Base-by-base conservation (phyloP, 2,113 vertebrate genomes). In the Passer domesticus region DNA sequence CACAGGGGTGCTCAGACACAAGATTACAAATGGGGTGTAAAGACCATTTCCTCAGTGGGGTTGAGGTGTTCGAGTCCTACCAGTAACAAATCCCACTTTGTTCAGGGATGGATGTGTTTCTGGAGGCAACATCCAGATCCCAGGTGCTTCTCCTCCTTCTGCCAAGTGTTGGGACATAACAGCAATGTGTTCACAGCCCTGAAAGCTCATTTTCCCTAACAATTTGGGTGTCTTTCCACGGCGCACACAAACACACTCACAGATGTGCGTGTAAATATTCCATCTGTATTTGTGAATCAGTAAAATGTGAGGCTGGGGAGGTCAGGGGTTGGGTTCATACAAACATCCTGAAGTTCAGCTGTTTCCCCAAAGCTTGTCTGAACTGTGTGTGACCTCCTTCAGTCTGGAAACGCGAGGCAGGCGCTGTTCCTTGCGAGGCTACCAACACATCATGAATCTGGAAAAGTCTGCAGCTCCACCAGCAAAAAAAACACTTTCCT, bases 341-440 rank as follows among this genome's bases (percentile, higher is more conserved):
- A 88, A 94, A 93, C 94, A 96, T 92, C 68, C 85, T 46, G 21
- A 44, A 69, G 46, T 80, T 90, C 81, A 74, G 52, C 50, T 80
- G 37, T 86, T 88, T 96, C 78, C 93, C 94, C 79, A 90, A 77
- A 91, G 82, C 68, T 85, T 58, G 43, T 39, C 75, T 95, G 94
- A 95, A 96, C 95, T 96, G 87, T 13, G 17, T 9, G n/a, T 90
- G 87, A 95, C 85, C 91, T 87, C 72, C 82, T 46, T 28, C 66
- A 53, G 90, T 46, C 78, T 94, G 90, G 79, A 86, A 96, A 90
- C 1, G 30, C 1, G 17, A 95, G 72, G 87, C 91, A 90, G 63
- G 7, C 7, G 0, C 7, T 35, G 67, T 3, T 89, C 52, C 87
- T 85, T 24, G 0, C 1, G 33, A 44, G 47, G 67, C 70, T 76